phyloP scores from a whole-genome alignment of 2,797 vertebrate species.

The Propithecus perrieri region DNA sequence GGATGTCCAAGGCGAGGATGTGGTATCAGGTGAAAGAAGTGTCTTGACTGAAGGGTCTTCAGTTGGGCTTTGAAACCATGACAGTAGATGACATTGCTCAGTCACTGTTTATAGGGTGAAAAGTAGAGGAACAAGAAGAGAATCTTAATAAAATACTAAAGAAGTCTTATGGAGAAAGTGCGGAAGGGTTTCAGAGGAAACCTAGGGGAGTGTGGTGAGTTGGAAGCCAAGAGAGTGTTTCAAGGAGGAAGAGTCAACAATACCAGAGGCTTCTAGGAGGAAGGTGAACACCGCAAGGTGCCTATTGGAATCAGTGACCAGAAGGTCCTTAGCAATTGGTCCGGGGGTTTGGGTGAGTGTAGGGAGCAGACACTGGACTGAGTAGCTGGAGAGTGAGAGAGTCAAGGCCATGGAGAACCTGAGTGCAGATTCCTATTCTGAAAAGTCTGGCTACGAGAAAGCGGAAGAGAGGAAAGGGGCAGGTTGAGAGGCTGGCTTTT shows the following conservation, averaged over 20 bases:
- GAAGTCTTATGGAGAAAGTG: background rate
- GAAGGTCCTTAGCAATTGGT: background rate
- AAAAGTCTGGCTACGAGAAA: background rate
- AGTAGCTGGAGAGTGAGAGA: background rate
- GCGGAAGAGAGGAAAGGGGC: background rate
- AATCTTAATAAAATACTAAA: background rate
- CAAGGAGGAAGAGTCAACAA: fast-evolving
- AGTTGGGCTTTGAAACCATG: background rate
- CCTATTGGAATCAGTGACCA: background rate
- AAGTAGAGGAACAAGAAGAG: background rate
- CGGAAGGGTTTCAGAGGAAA: background rate
- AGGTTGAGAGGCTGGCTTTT: background rate
- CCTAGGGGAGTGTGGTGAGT: background rate
- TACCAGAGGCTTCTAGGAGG: background rate
- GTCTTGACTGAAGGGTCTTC: background rate
- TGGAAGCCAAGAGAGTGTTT: background rate
- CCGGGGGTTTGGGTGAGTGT: background rate
- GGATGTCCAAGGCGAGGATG: background rate
- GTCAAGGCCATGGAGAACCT: fast-evolving
- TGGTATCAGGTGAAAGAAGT: background rate
- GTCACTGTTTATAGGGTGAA: background rate
- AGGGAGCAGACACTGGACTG: too few species aligned
- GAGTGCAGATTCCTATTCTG: background rate
- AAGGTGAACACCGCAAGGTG: fast-evolving
- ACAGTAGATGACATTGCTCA: background rate